phyloP scores from a whole-genome alignment of 2,888 invertebrate genomes.

The Drosophila borborema region DNA sequence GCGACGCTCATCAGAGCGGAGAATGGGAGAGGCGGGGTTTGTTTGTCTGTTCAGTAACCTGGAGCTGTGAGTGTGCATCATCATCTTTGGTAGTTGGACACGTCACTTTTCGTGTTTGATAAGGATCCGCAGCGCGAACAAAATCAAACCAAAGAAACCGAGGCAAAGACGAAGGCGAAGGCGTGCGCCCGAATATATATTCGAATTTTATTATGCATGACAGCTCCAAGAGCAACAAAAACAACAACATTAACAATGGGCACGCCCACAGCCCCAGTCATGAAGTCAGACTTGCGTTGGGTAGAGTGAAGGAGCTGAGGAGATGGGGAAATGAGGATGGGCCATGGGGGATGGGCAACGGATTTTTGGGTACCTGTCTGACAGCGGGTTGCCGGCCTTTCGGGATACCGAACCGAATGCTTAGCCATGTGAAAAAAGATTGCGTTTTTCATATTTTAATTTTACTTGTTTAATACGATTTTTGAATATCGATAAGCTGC shows the following conservation, averaged over 20 bases:
- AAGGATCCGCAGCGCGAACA: slow-evolving; percentile 73
- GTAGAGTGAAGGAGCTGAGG: background rate
- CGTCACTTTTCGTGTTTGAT: slow-evolving; percentile 78
- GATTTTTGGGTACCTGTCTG: slow-evolving; percentile 66
- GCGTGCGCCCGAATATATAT: slow-evolving; percentile 76
- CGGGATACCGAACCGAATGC: slow-evolving; percentile 55
- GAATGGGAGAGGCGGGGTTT: background rate
- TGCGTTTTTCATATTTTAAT: slow-evolving; percentile 80
- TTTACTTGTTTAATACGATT: slow-evolving; percentile 73
- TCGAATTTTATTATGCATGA: slow-evolving; percentile 77
- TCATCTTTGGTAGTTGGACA: slow-evolving; percentile 69
- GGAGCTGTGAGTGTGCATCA: slow-evolving; percentile 55
- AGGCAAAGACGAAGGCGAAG: slow-evolving; percentile 47
- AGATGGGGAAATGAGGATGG: background rate
- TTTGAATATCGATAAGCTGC: slow-evolving; percentile 76
- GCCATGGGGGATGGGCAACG: background rate
- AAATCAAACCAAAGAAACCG: slow-evolving; percentile 23
- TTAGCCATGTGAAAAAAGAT: slow-evolving; percentile 80
- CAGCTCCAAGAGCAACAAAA: slow-evolving; percentile 66
- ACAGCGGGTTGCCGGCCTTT: slow-evolving; percentile 69
- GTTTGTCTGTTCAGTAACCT: slow-evolving; percentile 18
- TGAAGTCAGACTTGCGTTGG: slow-evolving; percentile 40
- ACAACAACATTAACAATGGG: slow-evolving; percentile 54
- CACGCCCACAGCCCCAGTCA: slow-evolving; percentile 58
- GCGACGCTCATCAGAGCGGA: slow-evolving; percentile 24